A percentile compares a stretch with the other conserved stretches of the same genome.
These are phyloP conservation scores for Drosophila parthenogenetica DNA, from an alignment of 2,888 invertebrate genomes.

Conservation along the genomic window DNA sequence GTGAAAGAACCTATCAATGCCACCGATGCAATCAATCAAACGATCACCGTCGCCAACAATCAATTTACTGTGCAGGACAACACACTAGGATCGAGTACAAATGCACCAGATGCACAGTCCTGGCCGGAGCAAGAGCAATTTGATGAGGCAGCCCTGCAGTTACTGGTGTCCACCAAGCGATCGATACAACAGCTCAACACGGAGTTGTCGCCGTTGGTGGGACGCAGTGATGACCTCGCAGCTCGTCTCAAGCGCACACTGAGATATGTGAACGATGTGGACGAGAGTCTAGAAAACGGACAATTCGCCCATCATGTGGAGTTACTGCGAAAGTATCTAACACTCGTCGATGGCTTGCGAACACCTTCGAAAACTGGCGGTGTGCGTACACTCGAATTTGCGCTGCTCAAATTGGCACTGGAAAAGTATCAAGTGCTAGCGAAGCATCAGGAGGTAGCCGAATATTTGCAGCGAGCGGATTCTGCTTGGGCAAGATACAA, in stretches of 20 bases:
- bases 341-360: conserved; percentile 59
- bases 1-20: conserved; percentile 49
- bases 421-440: conserved; percentile 61
- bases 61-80: conserved; percentile 32
- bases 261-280: conserved; percentile 66
- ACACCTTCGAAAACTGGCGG: conserved; percentile 46
- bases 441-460: conserved; percentile 54
- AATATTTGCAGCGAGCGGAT: conserved; percentile 57
- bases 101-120: conserved; percentile 17
- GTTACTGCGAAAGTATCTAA: conserved; percentile 60
- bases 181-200: conserved; percentile 57
- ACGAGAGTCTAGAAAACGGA: conserved; percentile 39
- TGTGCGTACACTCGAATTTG: conserved; percentile 64
- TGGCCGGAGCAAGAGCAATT: conserved; percentile 57
- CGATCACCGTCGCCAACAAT: conserved; percentile 57
- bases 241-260: conserved; percentile 62
- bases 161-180: conserved; percentile 43
- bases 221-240: conserved; percentile 69
- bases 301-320: conserved; percentile 48
- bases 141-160: conserved; percentile 39
- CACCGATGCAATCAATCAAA: conserved; percentile 39
- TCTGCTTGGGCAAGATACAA: conserved; percentile 62
- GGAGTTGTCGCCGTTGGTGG: conserved; percentile 68
- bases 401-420: conserved; percentile 66
- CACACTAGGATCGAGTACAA: conserved; percentile 8